Percentiles rank a stretch among this genome's conserved stretches.
Evolutionary conservation across 2,888 invertebrate species (phyloP).

Genomic region (Campopleginae sp.): DNA sequence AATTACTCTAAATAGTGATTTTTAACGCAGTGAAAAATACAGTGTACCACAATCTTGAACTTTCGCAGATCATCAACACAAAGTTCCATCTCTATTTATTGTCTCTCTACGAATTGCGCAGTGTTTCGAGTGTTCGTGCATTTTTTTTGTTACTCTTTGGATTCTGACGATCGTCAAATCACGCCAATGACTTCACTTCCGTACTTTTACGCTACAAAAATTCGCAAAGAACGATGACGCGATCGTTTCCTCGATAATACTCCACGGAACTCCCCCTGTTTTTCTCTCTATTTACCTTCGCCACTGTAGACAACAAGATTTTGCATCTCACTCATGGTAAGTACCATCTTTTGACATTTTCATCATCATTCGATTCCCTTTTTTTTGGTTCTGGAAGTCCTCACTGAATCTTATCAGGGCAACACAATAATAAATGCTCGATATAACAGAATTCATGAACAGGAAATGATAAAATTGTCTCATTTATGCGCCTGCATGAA

Average conservation of each 20-base stretch:
- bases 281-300: constrained; percentile 6
- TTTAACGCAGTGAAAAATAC: background rate
- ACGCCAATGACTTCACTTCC: constrained; percentile 46
- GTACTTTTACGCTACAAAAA: constrained; percentile 17
- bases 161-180: constrained; percentile 34
- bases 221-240: constrained; percentile 43
- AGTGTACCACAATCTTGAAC: constrained; percentile 22
- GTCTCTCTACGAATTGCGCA: constrained; percentile 43
- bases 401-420: background rate
- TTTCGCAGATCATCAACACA: constrained; percentile 24
- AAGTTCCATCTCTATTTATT: constrained; percentile 3
- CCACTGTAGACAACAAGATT: constrained; percentile 9
- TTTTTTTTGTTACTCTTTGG: constrained; percentile 12
- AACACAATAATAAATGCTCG: background rate
- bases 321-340: constrained; percentile 56
- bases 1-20: background rate
- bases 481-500: background rate
- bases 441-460: background rate
- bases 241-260: constrained; percentile 39
- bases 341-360: background rate
- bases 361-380: background rate
- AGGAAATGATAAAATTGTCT: constrained; percentile 11
- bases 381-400: background rate
- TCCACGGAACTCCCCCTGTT: background rate
- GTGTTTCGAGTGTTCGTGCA: constrained; percentile 14